Evolutionary conservation across 1,140 invertebrate genomes (phyloP).

Genomic region (Macrotrachela quadricornifera): DNA sequence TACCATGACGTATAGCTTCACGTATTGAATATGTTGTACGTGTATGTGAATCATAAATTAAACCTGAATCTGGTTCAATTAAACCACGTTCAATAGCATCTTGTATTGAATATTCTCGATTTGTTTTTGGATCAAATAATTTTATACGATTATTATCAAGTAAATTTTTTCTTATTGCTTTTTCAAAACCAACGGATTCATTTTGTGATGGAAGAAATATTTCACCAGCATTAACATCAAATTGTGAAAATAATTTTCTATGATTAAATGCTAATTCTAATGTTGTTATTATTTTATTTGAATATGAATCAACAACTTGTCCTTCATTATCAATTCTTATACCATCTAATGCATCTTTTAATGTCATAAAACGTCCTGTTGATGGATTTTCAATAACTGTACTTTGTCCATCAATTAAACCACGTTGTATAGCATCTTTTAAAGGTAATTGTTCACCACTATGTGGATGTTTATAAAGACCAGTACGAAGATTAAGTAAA

Average conservation of each 20-base stretch:
- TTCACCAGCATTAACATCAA: conserved; percentile 8
- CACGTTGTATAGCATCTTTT: conserved; percentile 53
- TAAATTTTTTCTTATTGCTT: conserved; percentile 1
- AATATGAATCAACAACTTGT: not conserved
- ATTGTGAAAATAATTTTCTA: not conserved
- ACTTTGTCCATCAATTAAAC: conserved; percentile 35
- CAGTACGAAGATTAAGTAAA: conserved; percentile 51
- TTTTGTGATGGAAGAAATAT: not conserved
- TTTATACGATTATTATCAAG: not conserved
- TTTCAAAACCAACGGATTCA: conserved; percentile 1
- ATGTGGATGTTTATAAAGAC: conserved; percentile 53
- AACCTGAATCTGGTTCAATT: conserved; percentile 1
- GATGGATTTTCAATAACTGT: not conserved
- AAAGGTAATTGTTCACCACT: conserved; percentile 49
- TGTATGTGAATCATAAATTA: conserved; percentile 2
- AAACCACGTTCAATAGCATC: conserved; percentile 1
- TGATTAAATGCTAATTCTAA: conserved; percentile 1
- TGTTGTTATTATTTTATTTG: not conserved
- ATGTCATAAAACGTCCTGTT: not conserved
- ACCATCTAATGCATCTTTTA: not conserved
- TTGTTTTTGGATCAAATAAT: conserved; percentile 3
- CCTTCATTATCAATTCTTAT: not conserved
- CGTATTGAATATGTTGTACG: not conserved
- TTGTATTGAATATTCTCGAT: not conserved
- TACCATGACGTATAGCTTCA: conserved; percentile 3